Conservation (phyloP, 92 coral and sea anemone species). For the Anthopleura xanthogrammica region DNA sequence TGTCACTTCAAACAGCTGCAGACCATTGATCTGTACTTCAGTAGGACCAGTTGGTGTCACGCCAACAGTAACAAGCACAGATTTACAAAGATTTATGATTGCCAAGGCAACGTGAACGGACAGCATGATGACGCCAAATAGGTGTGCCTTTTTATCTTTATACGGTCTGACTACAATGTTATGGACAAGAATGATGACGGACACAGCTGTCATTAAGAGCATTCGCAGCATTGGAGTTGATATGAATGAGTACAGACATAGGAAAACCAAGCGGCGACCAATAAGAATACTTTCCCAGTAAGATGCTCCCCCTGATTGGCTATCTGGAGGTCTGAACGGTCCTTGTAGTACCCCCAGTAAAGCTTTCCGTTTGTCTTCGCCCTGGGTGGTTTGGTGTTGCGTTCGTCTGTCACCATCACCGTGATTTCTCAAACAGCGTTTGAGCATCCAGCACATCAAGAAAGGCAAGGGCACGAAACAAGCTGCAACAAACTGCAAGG, state of each 20-base stretch:
- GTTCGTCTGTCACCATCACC: background rate
- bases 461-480: constrained; percentile 54
- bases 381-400: background rate
- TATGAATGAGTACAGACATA: constrained; percentile 32
- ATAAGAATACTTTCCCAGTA: constrained; percentile 58
- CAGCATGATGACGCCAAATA: constrained; percentile 37
- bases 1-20: constrained; percentile 13
- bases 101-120: constrained; percentile 41
- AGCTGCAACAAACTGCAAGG: constrained; percentile 33
- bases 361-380: constrained; percentile 8
- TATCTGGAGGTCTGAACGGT: constrained; percentile 42
- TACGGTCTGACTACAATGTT: constrained; percentile 38
- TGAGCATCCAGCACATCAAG: constrained; percentile 31
- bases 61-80: constrained; percentile 22
- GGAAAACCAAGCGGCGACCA: constrained; percentile 21
- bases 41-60: constrained; percentile 5
- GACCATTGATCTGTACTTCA: constrained; percentile 4
- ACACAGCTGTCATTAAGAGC: constrained; percentile 40
- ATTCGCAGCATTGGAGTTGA: constrained; percentile 46
- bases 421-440: background rate
- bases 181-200: constrained; percentile 43
- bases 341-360: constrained; percentile 47
- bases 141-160: constrained; percentile 26
- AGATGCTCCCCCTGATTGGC: constrained; percentile 38
- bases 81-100: constrained; percentile 43